Base-by-base conservation (phyloP, 2,888 invertebrate species). In the Abscondita cerata region DNA sequence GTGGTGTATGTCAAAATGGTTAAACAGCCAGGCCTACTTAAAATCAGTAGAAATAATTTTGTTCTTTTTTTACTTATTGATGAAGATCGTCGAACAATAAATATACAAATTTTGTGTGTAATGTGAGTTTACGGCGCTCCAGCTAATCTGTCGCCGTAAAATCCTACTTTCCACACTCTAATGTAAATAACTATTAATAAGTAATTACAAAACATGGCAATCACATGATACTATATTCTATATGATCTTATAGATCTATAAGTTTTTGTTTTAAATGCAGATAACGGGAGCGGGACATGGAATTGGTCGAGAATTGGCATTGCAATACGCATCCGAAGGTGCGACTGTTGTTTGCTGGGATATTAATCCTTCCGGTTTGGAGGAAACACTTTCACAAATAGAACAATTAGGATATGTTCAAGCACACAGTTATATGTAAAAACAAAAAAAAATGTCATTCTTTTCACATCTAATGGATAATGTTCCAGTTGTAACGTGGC, bases 251-350 rank as follows among this genome's bases (percentile, higher is more conserved):
- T n/a, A n/a, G n/a, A n/a, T n/a, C n/a, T n/a, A n/a, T n/a, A n/a
- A n/a, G n/a, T n/a, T n/a, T n/a, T 48, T 25, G 13, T 48, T 48
- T 44, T 34, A 33, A 47, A 56, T 8, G n/a, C 74, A 93, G 93
- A 87, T 95, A 64, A 95, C 95, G 11, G 95, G 95, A 13, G 85
- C 92, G 0, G 93, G 92, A 0, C 92, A 92, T 79, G 94, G 94
- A 6, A 92, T 95, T 75, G 95, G 95, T 0, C 84, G 88, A 52
- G 89, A 92, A 78, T 81, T 93, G 63, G 90, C 92, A 0, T 75
- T 89, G 40, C 86, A 89, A 70, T 91, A 93, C 74, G 88, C 88
- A 0, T 83, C 85, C 47, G 82, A 88, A 44, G 92, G 92, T 0
- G 88, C 91, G 36, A 85, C 84, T 3, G 85, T 94, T 1, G 84